Percentiles rank a stretch among this genome's conserved stretches.
Evolutionary conservation across 2,113 vertebrate species (phyloP).

Genomic region (Rafetus swinhoei): DNA sequence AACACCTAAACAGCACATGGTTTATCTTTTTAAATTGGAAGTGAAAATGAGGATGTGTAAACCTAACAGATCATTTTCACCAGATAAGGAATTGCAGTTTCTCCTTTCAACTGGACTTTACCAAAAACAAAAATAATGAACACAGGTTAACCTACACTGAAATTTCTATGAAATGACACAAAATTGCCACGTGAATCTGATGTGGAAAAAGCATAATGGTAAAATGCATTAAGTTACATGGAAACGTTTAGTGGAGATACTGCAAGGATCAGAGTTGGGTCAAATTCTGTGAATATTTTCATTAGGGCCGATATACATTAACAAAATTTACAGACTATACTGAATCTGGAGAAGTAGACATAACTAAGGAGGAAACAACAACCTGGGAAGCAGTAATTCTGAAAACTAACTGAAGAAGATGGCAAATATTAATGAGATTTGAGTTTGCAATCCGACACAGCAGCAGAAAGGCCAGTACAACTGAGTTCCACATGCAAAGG

Average conservation of each 20-base stretch:
- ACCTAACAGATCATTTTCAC: background rate
- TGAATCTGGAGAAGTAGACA: slow-evolving; percentile 4
- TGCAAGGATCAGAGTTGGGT: slow-evolving; percentile 32
- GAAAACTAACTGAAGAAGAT: background rate
- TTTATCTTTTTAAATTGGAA: slow-evolving; percentile 24
- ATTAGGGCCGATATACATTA: background rate
- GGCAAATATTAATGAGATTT: background rate
- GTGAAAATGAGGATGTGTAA: slow-evolving; percentile 17
- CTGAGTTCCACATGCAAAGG: slow-evolving; percentile 11
- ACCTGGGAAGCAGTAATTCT: background rate
- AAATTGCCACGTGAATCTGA: slow-evolving; percentile 17
- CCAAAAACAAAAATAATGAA: slow-evolving; percentile 47
- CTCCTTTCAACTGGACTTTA: slow-evolving; percentile 47
- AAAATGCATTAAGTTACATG: background rate
- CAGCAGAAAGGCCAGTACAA: background rate
- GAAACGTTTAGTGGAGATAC: background rate
- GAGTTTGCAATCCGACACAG: background rate
- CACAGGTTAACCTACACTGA: slow-evolving; percentile 13
- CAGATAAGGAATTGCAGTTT: background rate
- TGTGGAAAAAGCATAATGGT: background rate
- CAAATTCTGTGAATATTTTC: slow-evolving; percentile 10
- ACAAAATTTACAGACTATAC: background rate
- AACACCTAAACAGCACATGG: slow-evolving; percentile 50
- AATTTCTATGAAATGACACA: slow-evolving; percentile 56
- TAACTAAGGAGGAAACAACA: background rate